These are phyloP conservation scores for Manis pentadactyla DNA, from an alignment of 2,797 vertebrate species.

Conservation along the genomic window DNA sequence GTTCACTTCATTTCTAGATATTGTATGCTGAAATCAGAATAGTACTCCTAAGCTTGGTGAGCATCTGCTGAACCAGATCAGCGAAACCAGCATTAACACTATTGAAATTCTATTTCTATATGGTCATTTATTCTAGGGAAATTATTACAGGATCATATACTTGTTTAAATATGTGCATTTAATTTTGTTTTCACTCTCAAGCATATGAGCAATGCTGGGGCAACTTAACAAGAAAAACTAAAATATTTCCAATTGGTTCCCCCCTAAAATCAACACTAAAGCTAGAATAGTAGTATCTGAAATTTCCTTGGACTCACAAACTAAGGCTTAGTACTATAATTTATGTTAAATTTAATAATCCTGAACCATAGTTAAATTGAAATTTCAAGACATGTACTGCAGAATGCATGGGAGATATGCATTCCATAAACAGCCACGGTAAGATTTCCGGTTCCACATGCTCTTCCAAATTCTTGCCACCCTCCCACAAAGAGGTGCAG, in stretches of 20 bases:
- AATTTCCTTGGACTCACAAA: neutral
- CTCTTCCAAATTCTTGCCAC: neutral
- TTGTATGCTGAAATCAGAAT: conserved; percentile 67
- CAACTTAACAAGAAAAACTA: conserved; percentile 13
- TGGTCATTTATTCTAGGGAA: conserved; percentile 49
- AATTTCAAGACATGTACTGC: neutral
- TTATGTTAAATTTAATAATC: neutral
- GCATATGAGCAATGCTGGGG: neutral
- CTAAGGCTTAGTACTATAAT: neutral
- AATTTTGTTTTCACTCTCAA: conserved; percentile 54
- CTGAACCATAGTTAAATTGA: conserved; percentile 21
- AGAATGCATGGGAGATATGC: neutral
- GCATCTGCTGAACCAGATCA: conserved; percentile 65
- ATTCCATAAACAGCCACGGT: neutral
- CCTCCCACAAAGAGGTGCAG: neutral
- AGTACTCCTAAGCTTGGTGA: conserved; percentile 50
- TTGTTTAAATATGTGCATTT: conserved; percentile 50
- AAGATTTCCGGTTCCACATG: neutral
- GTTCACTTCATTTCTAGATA: conserved; percentile 56
- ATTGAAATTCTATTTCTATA: conserved; percentile 71
- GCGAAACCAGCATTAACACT: conserved; percentile 40
- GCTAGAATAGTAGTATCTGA: neutral
- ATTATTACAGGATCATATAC: conserved; percentile 35
- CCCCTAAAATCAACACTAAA: neutral
- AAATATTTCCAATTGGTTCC: neutral